Percentiles rank a stretch among this genome's conserved stretches.
These are phyloP conservation scores for Mantis religiosa DNA, from an alignment of 2,888 invertebrate species.

Conservation along the genomic window DNA sequence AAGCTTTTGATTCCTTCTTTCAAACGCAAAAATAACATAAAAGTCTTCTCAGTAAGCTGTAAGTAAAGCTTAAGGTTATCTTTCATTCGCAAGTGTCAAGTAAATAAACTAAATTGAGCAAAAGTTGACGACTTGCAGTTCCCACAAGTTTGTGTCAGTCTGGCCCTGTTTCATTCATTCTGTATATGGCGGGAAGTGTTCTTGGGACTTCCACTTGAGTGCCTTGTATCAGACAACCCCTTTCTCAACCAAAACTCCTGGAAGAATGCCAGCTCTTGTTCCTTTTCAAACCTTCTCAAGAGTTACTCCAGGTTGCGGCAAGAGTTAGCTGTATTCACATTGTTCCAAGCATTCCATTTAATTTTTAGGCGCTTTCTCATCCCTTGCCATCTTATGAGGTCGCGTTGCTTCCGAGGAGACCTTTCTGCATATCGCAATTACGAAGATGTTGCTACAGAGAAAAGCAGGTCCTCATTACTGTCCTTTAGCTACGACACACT, in stretches of 20 bases:
- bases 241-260: background rate
- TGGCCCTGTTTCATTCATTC: background rate
- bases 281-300: background rate
- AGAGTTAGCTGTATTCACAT: background rate
- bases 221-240: background rate
- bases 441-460: no score
- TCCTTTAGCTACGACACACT: no score
- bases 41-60: no score
- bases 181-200: background rate
- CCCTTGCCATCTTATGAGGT: background rate
- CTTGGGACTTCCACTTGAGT: background rate
- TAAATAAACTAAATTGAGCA: no score
- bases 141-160: background rate
- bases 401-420: no score
- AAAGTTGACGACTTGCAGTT: no score
- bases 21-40: no score
- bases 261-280: background rate
- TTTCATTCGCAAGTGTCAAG: no score
- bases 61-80: no score
- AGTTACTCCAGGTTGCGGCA: background rate
- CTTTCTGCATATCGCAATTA: no score
- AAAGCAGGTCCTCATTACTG: no score
- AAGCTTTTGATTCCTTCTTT: no score
- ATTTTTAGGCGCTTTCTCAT: background rate
- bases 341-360: background rate